Conservation (phyloP, 2,888 invertebrate species). For the Octonoba sinensis region DNA sequence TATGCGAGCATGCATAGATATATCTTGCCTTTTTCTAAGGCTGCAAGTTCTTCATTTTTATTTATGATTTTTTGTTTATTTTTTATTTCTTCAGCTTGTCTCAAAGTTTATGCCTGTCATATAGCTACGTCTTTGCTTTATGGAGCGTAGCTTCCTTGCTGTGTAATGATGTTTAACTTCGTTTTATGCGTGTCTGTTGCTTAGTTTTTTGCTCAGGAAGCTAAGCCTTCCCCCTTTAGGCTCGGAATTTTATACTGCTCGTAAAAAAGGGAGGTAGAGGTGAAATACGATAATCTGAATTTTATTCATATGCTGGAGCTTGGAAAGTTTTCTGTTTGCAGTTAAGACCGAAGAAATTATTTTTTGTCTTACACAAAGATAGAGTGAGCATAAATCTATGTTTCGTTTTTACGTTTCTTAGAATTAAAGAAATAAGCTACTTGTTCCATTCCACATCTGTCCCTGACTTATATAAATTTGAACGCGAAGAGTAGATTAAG, state of each 20-base stretch:
- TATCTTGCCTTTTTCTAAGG: not conserved
- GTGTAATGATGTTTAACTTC: constrained; percentile 46
- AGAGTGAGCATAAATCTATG: no score
- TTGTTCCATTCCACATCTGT: no score
- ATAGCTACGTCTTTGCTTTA: constrained; percentile 37
- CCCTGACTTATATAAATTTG: no score
- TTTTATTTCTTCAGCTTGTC: constrained; percentile 40
- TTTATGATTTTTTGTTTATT: not conserved
- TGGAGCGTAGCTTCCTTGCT: constrained; percentile 41
- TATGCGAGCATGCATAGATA: constrained; percentile 14
- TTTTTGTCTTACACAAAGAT: no score
- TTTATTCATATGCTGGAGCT: constrained; percentile 55
- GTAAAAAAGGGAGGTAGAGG: constrained; percentile 43
- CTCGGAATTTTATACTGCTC: constrained; percentile 56
- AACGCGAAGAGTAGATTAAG: no score
- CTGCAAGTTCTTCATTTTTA: constrained; percentile 1
- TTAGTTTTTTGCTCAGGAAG: not conserved
- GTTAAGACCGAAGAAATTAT: no score
- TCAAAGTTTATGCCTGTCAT: constrained; percentile 58
- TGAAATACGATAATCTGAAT: constrained; percentile 54
- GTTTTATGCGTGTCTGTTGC: constrained; percentile 52
- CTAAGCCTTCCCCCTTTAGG: constrained; percentile 4
- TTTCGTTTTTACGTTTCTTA: no score
- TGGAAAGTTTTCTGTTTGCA: constrained; percentile 18
- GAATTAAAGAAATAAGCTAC: no score